phyloP scores from a whole-genome alignment of 1,140 invertebrate species.

The Euschistus heros region DNA sequence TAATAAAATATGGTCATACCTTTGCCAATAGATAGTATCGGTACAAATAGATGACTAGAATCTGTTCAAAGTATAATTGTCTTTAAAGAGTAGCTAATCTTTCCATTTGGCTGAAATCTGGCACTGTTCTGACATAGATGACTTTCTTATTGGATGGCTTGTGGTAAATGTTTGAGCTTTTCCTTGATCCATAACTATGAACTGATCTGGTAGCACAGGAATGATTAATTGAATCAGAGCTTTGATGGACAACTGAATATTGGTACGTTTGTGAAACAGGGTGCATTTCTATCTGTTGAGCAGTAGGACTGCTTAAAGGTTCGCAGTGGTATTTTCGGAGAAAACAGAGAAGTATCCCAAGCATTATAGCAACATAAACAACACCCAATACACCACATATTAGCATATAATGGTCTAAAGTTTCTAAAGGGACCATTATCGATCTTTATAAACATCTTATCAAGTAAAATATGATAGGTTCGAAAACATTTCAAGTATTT shows the following conservation, averaged over 20 bases:
- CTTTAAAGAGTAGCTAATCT: slow-evolving; percentile 17
- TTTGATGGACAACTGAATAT: slow-evolving; percentile 13
- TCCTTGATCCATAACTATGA: slow-evolving; percentile 12
- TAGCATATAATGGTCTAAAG: slow-evolving; percentile 14
- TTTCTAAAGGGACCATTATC: slow-evolving; percentile 19
- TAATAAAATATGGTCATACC: too few species aligned
- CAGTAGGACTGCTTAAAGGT: neutral
- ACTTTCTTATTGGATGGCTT: slow-evolving; percentile 14
- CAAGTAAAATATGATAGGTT: too few species aligned
- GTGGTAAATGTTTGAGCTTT: slow-evolving; percentile 15
- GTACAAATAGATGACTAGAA: too few species aligned
- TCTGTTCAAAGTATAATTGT: too few species aligned
- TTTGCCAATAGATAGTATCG: too few species aligned
- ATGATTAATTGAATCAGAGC: slow-evolving; percentile 17
- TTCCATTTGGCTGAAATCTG: slow-evolving; percentile 21
- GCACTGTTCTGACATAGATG: slow-evolving; percentile 1
- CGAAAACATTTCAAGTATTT: too few species aligned
- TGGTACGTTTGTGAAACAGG: slow-evolving; percentile 4
- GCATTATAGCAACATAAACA: slow-evolving; percentile 13
- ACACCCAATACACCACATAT: slow-evolving; percentile 17
- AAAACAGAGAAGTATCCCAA: slow-evolving; percentile 17
- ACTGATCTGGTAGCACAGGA: slow-evolving; percentile 18
- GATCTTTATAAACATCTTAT: neutral
- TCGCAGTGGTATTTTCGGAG: slow-evolving; percentile 15
- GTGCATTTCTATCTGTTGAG: slow-evolving; percentile 15